phyloP scores from a whole-genome alignment of 2,888 invertebrate species.

The Drosophila emarginata region DNA sequence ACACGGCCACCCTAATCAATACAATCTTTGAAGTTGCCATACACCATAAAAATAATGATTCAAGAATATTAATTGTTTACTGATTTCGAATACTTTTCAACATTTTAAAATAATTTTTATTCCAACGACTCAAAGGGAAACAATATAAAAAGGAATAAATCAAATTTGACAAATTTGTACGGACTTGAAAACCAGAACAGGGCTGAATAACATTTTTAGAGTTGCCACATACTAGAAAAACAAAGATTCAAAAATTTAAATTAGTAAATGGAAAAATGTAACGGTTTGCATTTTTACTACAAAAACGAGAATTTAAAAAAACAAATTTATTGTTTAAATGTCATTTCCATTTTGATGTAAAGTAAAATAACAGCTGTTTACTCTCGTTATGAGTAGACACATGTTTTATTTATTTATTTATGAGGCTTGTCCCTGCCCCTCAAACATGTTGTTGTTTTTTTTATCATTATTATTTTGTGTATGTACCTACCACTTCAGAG shows the following conservation, averaged over 20 bases:
- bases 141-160: no score
- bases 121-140: no score
- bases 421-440: slow-evolving; percentile 24
- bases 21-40: not conserved
- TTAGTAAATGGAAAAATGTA: not conserved
- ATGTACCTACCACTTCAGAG: slow-evolving; percentile 46
- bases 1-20: slow-evolving; percentile 15
- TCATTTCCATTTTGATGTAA: slow-evolving; percentile 17
- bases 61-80: not conserved
- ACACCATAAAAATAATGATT: not conserved
- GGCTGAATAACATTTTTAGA: not conserved
- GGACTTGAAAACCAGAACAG: no score
- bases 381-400: slow-evolving; percentile 9
- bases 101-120: no score
- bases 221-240: not conserved
- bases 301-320: not conserved
- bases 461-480: slow-evolving; percentile 45
- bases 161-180: no score
- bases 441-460: not conserved
- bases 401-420: slow-evolving; percentile 46
- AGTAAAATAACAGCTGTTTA: not conserved
- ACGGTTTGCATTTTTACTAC: not conserved
- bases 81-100: no score
- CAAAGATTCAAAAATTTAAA: not conserved
- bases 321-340: not conserved